Evolutionary conservation across 2,113 vertebrate genomes (phyloP).

Genomic region (Rhadina sibilatrix): DNA sequence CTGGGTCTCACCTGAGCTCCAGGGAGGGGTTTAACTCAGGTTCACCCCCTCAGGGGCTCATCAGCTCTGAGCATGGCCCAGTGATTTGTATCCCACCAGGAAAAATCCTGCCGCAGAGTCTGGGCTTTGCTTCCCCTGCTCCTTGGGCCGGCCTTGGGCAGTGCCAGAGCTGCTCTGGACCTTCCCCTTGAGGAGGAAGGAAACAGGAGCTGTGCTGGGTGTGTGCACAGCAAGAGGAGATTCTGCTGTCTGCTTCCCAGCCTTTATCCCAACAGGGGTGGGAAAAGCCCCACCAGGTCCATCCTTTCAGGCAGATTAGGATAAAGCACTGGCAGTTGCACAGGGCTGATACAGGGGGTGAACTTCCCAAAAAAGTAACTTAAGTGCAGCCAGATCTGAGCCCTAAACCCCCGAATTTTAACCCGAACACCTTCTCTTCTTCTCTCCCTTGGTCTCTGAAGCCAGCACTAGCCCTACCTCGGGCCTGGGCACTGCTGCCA

Average conservation of each 20-base stretch:
- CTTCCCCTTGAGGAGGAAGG: not conserved
- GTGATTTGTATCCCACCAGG: not conserved
- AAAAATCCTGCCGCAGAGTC: not conserved
- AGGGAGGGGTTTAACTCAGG: rapidly evolving
- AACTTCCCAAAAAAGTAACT: rapidly evolving
- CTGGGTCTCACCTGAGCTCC: not conserved
- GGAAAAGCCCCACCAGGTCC: not conserved
- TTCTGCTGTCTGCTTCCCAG: not conserved
- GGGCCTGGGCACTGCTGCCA: constrained; percentile 86
- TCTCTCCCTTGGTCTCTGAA: constrained; percentile 54
- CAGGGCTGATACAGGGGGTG: not conserved
- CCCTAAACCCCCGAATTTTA: not conserved
- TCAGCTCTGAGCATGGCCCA: not conserved
- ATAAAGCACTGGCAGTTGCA: not conserved
- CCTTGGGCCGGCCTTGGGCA: not conserved
- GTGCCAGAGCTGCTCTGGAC: not conserved
- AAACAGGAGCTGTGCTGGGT: not conserved
- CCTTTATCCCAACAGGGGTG: rapidly evolving
- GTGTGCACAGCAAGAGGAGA: not conserved
- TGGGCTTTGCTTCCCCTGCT: not conserved
- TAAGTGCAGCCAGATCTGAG: rapidly evolving
- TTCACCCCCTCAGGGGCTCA: rapidly evolving
- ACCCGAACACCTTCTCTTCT: not conserved
- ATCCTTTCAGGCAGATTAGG: not conserved
- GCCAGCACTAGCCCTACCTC: constrained; percentile 79